Base-by-base conservation (phyloP, 2,888 invertebrate genomes). In the Drosophila picticornis region DNA sequence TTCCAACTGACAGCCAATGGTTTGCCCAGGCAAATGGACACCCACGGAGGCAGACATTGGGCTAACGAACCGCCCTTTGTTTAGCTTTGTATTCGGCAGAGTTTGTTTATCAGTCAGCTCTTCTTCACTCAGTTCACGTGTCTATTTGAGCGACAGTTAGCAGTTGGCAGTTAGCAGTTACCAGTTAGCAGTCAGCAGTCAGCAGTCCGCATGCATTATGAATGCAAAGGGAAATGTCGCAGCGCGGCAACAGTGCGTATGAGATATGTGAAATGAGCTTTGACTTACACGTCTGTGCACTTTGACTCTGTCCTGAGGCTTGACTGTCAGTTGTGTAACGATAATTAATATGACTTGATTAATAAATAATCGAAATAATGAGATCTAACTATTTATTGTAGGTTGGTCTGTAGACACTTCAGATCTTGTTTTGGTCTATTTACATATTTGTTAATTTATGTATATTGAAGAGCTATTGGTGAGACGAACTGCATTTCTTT, bases 221-320 rank as follows among this genome's bases (percentile, higher is more conserved):
- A 40, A 66, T 75, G 65, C 66, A 59, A 66, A 64, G 52, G 61
- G 52, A 70, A 69, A 68, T 74, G 68, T 57, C 43, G 16, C 56
- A 19, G 4, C n/a, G 48, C 70, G 68, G 58, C 64, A 51, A 66
- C 72, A 50, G 46, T 71, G 88, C 87, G 84, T 87, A 89, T 84
- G 72, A 71, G 81, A 72, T 68, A 89, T 76, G 55, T 57, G 68
- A 50, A 62, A 70, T 64, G 59, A 73, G 60, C 60, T 75, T 57
- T 58, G 57, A 59, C 40, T 71, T 56, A 38, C 19, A 55, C 71
- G 74, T 67, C n/a, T 65, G 46, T 63, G 16, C 25, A 61, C 43
- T 25, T 57, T 46, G 36, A 43, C 52, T 63, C 43, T 40, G 36
- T 25, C 48, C 22, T 66, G 38, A 50, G 58, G 16, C 40, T 43